These are phyloP conservation scores for Dryobates pubescens DNA, from an alignment of 2,797 vertebrate genomes.

Conservation along the genomic window DNA sequence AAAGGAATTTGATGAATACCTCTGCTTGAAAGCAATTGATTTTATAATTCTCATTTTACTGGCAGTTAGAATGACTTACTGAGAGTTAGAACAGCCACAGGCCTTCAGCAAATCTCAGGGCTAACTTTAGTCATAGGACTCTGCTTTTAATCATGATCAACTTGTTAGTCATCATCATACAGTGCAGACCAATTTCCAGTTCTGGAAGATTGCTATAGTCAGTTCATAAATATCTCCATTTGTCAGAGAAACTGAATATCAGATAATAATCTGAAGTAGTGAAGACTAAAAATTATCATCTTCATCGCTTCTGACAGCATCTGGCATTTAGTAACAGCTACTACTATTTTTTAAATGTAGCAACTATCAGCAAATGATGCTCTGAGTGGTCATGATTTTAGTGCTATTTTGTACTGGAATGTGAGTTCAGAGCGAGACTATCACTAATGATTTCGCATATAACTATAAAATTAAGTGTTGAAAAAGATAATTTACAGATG, in stretches of 20 bases:
- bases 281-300: conserved; percentile 56
- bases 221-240: conserved; percentile 66
- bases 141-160: conserved; percentile 70
- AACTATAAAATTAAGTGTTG: neutral
- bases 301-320: conserved; percentile 52
- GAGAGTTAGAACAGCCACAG: conserved; percentile 13
- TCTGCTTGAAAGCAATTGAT: conserved; percentile 38
- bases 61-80: conserved; percentile 17
- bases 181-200: conserved; percentile 57
- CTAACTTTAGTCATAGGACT: conserved; percentile 52
- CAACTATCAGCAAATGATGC: neutral
- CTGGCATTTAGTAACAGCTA: conserved; percentile 50
- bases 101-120: conserved; percentile 2
- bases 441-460: accelerated
- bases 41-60: conserved; percentile 33
- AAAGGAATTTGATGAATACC: neutral
- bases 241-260: conserved; percentile 58
- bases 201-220: conserved; percentile 49
- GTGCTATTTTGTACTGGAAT: neutral
- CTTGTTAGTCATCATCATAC: conserved; percentile 62
- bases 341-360: conserved; percentile 9
- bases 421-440: neutral
- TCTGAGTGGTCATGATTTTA: neutral
- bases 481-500: conserved; percentile 15
- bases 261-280: conserved; percentile 44